A percentile compares a stretch with the other conserved stretches of the same genome.
phyloP scores from a whole-genome alignment of 2,888 invertebrate genomes.

The Tanaodytes sp. region DNA sequence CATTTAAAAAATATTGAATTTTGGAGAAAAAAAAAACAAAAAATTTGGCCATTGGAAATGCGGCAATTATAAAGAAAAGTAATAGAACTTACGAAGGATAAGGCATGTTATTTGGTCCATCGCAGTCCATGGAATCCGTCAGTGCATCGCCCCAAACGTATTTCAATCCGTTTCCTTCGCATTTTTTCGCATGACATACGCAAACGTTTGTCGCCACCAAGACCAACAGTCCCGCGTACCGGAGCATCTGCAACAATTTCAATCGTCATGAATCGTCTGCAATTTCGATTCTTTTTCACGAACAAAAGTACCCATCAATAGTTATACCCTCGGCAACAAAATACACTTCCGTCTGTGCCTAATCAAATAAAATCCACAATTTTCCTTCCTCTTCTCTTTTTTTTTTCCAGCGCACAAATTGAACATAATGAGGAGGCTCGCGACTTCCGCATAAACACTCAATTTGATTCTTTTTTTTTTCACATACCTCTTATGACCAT shows the following conservation, averaged over 20 bases:
- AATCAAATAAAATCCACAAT: too few relatives aligned
- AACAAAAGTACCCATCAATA: too few relatives aligned
- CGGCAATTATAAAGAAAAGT: slow-evolving; percentile 1
- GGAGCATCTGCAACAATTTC: slow-evolving; percentile 63
- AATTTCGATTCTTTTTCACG: background rate
- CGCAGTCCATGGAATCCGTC: slow-evolving; percentile 82
- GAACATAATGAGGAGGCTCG: slow-evolving; percentile 22
- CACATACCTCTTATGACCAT: too few relatives aligned
- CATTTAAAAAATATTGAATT: too few relatives aligned
- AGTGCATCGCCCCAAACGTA: slow-evolving; percentile 92
- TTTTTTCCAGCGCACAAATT: slow-evolving; percentile 5
- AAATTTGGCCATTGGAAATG: too few relatives aligned
- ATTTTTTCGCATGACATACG: slow-evolving; percentile 69
- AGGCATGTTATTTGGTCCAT: slow-evolving; percentile 87
- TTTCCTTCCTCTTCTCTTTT: too few relatives aligned
- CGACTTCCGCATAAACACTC: slow-evolving; percentile 33
- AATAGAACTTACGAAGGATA: slow-evolving; percentile 83
- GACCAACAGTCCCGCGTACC: slow-evolving; percentile 62
- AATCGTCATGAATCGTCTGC: slow-evolving; percentile 1
- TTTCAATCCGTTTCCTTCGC: slow-evolving; percentile 80
- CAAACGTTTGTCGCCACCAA: slow-evolving; percentile 57
- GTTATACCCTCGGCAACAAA: too few relatives aligned
- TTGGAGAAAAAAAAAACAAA: too few relatives aligned
- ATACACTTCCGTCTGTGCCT: too few relatives aligned
- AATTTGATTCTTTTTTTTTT: slow-evolving; percentile 18